Evolutionary conservation across 2,888 invertebrate genomes (phyloP).

Genomic region (Dicycla oo): DNA sequence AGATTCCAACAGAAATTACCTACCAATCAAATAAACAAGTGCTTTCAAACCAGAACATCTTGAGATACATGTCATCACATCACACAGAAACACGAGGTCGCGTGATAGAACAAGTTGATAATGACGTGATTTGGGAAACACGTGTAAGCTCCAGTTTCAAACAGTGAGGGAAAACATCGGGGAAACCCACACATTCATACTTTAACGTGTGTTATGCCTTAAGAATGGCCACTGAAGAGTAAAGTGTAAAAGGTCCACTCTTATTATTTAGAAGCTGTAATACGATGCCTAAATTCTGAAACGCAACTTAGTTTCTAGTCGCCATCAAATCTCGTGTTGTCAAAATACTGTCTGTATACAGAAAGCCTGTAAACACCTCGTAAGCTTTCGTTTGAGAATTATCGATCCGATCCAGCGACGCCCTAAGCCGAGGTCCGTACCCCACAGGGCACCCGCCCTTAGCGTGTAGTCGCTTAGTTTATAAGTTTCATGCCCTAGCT

Average conservation of each 20-base stretch:
- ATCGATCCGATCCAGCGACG: no score
- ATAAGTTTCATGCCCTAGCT: no score
- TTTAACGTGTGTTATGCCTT: constrained; percentile 25
- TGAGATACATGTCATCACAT: constrained; percentile 2
- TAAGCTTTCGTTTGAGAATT: background rate
- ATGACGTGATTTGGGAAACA: constrained; percentile 34
- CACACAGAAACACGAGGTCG: constrained; percentile 23
- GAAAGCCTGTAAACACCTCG: background rate
- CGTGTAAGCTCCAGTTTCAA: constrained; percentile 44
- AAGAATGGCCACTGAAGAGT: background rate
- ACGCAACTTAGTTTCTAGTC: no score
- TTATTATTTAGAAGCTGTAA: background rate
- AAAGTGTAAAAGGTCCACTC: constrained; percentile 2
- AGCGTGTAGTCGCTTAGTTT: no score
- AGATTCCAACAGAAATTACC: background rate
- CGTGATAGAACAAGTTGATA: constrained; percentile 23
- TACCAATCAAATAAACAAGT: constrained; percentile 1
- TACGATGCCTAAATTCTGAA: no score
- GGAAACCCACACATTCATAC: constrained; percentile 42
- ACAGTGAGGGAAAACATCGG: constrained; percentile 32
- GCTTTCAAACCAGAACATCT: background rate
- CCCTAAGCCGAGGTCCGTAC: no score
- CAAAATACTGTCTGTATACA: no score
- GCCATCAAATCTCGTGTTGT: background rate
- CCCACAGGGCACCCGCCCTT: no score